phyloP scores from a whole-genome alignment of 1,140 invertebrate genomes.

The Meloidogyne exigua region DNA sequence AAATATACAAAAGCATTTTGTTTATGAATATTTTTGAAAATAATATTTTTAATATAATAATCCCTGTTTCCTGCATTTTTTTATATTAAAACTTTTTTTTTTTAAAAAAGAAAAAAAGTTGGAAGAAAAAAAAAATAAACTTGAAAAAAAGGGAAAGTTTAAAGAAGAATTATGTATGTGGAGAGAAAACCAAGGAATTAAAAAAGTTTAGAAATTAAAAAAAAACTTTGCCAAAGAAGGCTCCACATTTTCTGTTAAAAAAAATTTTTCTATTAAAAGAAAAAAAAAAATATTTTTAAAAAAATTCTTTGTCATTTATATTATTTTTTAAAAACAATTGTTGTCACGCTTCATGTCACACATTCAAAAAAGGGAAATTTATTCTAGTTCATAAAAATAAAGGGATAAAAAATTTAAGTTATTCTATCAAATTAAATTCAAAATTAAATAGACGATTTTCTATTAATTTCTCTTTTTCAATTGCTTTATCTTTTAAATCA shows the following conservation, averaged over 20 bases:
- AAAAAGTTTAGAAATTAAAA: too few species aligned
- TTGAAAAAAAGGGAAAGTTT: not conserved
- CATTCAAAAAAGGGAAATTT: not conserved
- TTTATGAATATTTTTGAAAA: not conserved
- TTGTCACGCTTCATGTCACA: not conserved
- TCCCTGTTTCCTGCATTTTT: not conserved
- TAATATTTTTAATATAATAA: conserved; percentile 3
- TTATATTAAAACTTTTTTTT: not conserved
- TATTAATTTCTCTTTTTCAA: not conserved
- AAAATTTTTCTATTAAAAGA: not conserved
- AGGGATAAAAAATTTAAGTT: too few species aligned
- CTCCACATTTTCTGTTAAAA: not conserved
- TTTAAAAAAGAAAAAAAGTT: not conserved
- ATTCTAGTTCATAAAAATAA: too few species aligned
- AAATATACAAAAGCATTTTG: not conserved
- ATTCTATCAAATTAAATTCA: not conserved
- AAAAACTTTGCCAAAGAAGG: too few species aligned
- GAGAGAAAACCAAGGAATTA: too few species aligned
- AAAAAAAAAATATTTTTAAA: not conserved
- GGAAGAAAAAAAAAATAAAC: not conserved
- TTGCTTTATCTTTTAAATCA: not conserved
- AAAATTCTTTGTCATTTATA: not conserved
- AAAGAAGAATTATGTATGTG: too few species aligned
- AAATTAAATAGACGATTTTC: not conserved
- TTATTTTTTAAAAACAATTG: not conserved